phyloP scores from a whole-genome alignment of 2,888 invertebrate genomes.

The Mesorhabditis spiculigera region DNA sequence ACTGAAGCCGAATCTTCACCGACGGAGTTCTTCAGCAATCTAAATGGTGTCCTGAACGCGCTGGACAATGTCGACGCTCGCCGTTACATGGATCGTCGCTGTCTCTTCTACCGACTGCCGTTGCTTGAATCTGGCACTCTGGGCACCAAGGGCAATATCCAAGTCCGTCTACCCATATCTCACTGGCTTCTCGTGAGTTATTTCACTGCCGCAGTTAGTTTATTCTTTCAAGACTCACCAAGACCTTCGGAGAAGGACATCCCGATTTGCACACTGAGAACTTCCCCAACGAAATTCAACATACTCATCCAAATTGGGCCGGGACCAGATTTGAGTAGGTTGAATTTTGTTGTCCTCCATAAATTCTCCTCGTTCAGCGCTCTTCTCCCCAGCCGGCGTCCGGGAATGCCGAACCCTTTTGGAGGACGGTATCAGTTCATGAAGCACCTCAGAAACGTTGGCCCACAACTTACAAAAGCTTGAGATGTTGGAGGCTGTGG shows the following conservation, averaged over 20 bases:
- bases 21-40: conserved; percentile 86
- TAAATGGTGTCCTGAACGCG: conserved; percentile 94
- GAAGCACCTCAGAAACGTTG: conserved; percentile 47
- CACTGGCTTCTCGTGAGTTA: conserved; percentile 79
- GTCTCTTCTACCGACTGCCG: conserved; percentile 93
- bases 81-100: conserved; percentile 92
- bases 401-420: conserved; percentile 62
- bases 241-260: conserved; percentile 98
- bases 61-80: conserved; percentile 95
- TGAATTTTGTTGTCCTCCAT: neutral
- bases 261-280: conserved; percentile 94
- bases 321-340: conserved; percentile 68
- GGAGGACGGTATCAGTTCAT: conserved; percentile 47
- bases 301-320: conserved; percentile 63
- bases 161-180: conserved; percentile 88
- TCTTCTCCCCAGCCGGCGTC: conserved; percentile 82
- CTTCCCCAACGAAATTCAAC: conserved; percentile 91
- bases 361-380: conserved; percentile 3
- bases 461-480: conserved; percentile 46
- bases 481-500: conserved; percentile 22
- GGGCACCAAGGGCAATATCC: conserved; percentile 76
- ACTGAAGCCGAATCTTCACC: conserved; percentile 88
- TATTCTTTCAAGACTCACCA: neutral
- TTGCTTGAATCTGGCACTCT: conserved; percentile 94
- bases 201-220: neutral